Evolutionary conservation across 2,888 invertebrate genomes (phyloP).

Genomic region (Boloria selene): DNA sequence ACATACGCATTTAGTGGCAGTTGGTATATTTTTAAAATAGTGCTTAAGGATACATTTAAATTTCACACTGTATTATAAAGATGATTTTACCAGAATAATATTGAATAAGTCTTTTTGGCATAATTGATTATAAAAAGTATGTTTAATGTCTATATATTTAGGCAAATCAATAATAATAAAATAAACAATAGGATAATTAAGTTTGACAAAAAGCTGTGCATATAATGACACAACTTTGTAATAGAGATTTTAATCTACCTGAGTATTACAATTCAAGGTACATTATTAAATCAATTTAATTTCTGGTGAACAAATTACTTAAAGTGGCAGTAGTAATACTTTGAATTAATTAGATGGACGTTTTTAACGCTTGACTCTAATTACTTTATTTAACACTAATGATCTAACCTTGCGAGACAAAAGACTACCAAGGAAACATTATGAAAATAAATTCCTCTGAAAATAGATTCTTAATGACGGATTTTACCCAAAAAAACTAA

Average conservation of each 20-base stretch:
- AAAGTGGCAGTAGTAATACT: background rate
- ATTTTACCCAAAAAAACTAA: conserved; percentile 36
- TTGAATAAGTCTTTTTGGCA: background rate
- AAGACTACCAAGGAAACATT: conserved; percentile 30
- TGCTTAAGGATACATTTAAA: conserved; percentile 62
- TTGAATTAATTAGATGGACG: conserved; percentile 20
- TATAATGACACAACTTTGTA: too few species aligned
- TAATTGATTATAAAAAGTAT: background rate
- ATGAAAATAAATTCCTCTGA: conserved; percentile 37
- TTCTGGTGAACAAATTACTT: conserved; percentile 4
- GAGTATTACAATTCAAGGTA: background rate
- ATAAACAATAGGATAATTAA: too few species aligned
- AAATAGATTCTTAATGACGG: conserved; percentile 44
- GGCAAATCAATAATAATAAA: too few species aligned
- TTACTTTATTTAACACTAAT: conserved; percentile 28
- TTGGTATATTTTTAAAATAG: conserved; percentile 73
- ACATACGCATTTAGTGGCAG: conserved; percentile 77
- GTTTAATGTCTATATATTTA: too few species aligned
- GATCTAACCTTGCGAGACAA: conserved; percentile 38
- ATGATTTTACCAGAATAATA: conserved; percentile 7
- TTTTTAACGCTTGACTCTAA: conserved; percentile 17
- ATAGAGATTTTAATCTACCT: background rate
- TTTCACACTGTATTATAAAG: conserved; percentile 59
- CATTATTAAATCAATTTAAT: background rate
- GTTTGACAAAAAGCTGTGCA: too few species aligned